Base-by-base conservation (phyloP, 1,140 invertebrate genomes). In the Panulirus ornatus region DNA sequence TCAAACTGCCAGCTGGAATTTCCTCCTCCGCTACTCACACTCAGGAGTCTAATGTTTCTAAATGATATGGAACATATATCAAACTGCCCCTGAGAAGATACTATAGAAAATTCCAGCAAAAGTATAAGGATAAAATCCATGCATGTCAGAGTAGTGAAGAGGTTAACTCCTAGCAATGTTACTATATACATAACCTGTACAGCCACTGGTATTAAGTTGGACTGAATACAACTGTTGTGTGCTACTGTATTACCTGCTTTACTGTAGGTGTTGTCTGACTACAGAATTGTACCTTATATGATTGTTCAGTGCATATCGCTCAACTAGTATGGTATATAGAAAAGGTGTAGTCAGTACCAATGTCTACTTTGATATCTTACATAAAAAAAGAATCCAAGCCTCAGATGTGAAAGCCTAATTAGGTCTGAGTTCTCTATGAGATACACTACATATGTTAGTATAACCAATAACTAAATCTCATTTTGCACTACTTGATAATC, bases 181-280 rank as follows among this genome's bases (percentile, higher is more conserved):
- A 82, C 79, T 82, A 82, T 82, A 63, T 82, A 82, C 79, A 82
- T 75, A 40, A 75, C 36, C 36, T 36, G 81, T 83, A 83, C 81
- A 83, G 2, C 16, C 51, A 38, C 2, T 42, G 63, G 81, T 83
- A 66, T 66, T 58, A 58, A 66, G 47, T 40, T 36, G 16, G 2
- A 36, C 19, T 58, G 40, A 9, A 58, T 40, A 58, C 38, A 51
- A 83, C 27, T 27, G 2, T 27, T 3, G 19, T 66, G 38, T 83
- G 54, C 38, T 47, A 30, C 3, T 76, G 36, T 36, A 19, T 76
- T 76, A 76, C 73, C 73, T 76, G 36, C 9, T 40, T n/a, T 6
- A 76, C 0, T 22, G 38, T 22, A 44, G 42, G 38, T 40, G 0
- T 2, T 54, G 5, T 81, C 36, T 34, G 27, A 81, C 14, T 34